Base-by-base conservation (phyloP, 2,797 vertebrate genomes). In the Centroberyx gerrardi region DNA sequence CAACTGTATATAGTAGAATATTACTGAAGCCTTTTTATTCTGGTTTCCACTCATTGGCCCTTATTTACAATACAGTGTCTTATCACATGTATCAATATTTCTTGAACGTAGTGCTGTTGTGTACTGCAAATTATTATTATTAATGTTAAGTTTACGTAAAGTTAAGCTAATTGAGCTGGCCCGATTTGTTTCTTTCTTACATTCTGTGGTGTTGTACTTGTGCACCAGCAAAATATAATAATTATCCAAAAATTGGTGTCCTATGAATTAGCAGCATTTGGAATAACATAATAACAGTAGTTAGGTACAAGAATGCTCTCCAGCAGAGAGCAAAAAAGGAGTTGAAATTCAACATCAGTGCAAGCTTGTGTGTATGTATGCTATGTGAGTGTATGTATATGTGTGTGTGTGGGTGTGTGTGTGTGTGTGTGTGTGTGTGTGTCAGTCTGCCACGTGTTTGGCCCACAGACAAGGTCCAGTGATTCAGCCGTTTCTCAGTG, bases 401-500 rank as follows among this genome's bases (percentile, higher is more conserved):
- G 36, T 75, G 22, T n/a, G 58, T 36, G 22, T 6, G 5, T 33
- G 22, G 3, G 53, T 36, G 48, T 42, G 52, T 52, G 70, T 22
- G 63, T 48, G 48, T 58, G 73, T 54, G 51, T 42, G 33, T 60
- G 67, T 22, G 52, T 44, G 36, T 55, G 65, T 55, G 14, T 68
- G 18, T 68, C 51, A 55, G 52, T 68, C 14, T 28, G 27, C 36
- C 66, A 69, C 28, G 68, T 84, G 75, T 74, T 68, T 72, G 78
- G 81, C 68, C 68, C 67, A 60, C 49, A 58, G 80, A 80, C 73
- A 71, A 7, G 54, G 76, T 79, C 68, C 76, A 79, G 78, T 91
- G 89, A 91, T 83, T 91, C 91, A 91, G 87, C 81, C 63, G 17
- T 85, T 89, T 83, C 67, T 90, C 54, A 31, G 38, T 72, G 74